Conservation (phyloP, 1,140 invertebrate species). For the Anoplolepis gracilipes region DNA sequence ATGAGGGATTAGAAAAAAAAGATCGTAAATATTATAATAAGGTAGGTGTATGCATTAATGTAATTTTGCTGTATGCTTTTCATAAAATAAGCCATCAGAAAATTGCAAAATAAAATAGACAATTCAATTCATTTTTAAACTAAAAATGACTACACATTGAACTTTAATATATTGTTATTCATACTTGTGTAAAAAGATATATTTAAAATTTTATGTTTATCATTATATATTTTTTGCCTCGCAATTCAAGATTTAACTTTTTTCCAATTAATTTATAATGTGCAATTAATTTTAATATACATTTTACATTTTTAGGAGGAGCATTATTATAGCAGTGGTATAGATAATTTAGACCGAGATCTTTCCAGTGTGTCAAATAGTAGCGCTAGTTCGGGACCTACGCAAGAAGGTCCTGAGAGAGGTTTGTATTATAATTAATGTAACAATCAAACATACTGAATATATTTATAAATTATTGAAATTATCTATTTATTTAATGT, state of each 20-base stretch:
- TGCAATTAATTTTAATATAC: conserved; percentile 18
- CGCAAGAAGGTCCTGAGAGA: conserved; percentile 86
- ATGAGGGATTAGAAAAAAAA: conserved; percentile 83
- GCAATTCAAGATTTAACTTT: background rate
- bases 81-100: background rate
- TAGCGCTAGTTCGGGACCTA: conserved; percentile 83
- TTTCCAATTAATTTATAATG: background rate
- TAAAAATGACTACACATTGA: conserved; percentile 1
- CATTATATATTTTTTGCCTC: background rate
- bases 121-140: background rate
- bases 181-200: too few relatives aligned
- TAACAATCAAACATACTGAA: background rate
- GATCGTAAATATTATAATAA: conserved; percentile 85
- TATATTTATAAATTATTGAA: background rate
- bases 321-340: conserved; percentile 83
- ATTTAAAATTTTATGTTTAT: background rate
- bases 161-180: background rate
- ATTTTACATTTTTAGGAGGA: conserved; percentile 84
- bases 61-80: background rate
- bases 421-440: conserved; percentile 73
- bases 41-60: conserved; percentile 79
- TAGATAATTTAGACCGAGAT: conserved; percentile 85
- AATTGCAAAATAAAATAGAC: background rate
- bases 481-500: too few relatives aligned
- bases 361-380: conserved; percentile 86